These are phyloP conservation scores for Philhelius pedissequus DNA, from an alignment of 2,888 invertebrate genomes.

Conservation along the genomic window DNA sequence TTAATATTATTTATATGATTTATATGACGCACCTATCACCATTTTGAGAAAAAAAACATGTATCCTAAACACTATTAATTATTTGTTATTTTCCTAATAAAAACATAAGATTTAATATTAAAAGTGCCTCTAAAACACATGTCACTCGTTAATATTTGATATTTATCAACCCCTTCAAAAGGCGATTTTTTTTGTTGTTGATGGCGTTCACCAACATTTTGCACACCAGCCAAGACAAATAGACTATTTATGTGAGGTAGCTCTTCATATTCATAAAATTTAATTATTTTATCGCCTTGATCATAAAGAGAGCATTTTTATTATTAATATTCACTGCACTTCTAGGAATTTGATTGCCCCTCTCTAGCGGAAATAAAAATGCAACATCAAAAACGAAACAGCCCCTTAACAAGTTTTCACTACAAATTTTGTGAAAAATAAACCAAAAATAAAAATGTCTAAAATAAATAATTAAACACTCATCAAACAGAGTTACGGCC, in stretches of 20 bases:
- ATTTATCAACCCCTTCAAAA: not conserved
- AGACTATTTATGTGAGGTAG: not conserved
- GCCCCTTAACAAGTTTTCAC: not conserved
- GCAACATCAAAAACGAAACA: not conserved
- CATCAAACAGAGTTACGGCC: not conserved
- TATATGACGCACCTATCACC: too few species aligned
- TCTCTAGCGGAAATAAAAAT: not conserved
- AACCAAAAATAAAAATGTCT: not conserved
- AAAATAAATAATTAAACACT: not conserved
- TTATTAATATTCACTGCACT: constrained; percentile 25
- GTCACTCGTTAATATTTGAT: constrained; percentile 38
- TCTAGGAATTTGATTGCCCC: constrained; percentile 2
- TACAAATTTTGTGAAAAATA: not conserved
- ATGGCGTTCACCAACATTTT: not conserved
- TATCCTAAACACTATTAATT: not conserved
- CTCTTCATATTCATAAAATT: constrained; percentile 10
- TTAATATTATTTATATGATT: too few species aligned
- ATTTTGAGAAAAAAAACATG: too few species aligned
- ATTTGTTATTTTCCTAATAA: not conserved
- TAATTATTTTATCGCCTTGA: constrained; percentile 39
- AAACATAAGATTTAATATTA: not conserved
- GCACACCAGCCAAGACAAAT: not conserved
- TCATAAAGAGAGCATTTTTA: constrained; percentile 30
- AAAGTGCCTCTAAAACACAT: constrained; percentile 28
- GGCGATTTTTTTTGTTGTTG: not conserved